Evolutionary conservation across 2,113 vertebrate species (phyloP).

Genomic region (Alexandromys fortis): DNA sequence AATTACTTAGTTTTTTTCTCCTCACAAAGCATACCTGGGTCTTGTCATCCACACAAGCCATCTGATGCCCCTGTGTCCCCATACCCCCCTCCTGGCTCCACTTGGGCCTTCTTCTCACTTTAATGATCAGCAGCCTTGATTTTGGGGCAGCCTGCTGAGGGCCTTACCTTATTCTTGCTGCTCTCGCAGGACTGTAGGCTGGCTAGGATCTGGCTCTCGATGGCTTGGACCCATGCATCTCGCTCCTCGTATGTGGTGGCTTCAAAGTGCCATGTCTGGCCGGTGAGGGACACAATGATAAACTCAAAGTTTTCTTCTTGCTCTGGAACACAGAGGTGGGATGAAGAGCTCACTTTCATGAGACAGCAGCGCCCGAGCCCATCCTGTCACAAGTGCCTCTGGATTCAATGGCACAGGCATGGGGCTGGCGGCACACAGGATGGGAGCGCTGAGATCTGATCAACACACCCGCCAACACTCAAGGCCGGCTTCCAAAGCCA

Average conservation of each 20-base stretch:
- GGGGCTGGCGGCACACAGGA: neutral
- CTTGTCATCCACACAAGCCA: neutral
- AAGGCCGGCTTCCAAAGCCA: neutral
- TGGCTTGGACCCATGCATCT: conserved; percentile 97
- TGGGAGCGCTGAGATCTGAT: neutral
- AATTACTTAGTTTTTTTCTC: neutral
- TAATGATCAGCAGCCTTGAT: neutral
- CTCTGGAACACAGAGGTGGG: conserved; percentile 86
- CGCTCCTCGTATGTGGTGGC: conserved; percentile 96
- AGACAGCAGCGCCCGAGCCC: neutral
- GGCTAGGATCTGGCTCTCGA: conserved; percentile 98
- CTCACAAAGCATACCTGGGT: neutral
- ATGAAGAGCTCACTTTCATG: conserved; percentile 38
- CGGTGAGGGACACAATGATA: conserved; percentile 97
- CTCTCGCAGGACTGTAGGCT: conserved; percentile 98
- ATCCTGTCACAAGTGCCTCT: neutral
- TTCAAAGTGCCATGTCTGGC: conserved; percentile 98
- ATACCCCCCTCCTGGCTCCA: neutral
- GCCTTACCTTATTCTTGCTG: conserved; percentile 97
- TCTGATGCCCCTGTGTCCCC: neutral
- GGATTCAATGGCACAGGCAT: neutral
- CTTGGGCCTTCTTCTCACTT: neutral
- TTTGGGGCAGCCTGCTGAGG: neutral
- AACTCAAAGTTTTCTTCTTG: conserved; percentile 99
- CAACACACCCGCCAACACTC: neutral